phyloP scores from a whole-genome alignment of 2,797 vertebrate genomes.

The Eleutherodactylus coqui region DNA sequence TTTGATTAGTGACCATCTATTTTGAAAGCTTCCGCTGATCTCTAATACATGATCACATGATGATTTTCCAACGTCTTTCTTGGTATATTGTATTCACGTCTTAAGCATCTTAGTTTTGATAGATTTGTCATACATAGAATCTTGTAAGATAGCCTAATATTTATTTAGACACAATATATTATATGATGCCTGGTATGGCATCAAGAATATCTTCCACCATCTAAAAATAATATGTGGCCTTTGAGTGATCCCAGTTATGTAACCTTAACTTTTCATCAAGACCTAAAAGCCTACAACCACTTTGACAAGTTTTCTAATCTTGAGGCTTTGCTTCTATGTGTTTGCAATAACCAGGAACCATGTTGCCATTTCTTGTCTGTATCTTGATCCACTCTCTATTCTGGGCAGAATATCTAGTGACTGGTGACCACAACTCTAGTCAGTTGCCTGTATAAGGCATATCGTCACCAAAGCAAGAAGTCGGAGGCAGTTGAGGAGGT shows the following conservation, averaged over 20 bases:
- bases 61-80: no score
- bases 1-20: no score
- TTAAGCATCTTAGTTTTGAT: neutral
- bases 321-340: neutral
- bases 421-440: no score
- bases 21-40: no score
- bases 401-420: neutral
- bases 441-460: no score
- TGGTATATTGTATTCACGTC: no score
- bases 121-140: neutral
- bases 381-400: neutral
- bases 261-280: neutral
- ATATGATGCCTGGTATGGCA: neutral
- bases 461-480: no score
- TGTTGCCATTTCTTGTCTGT: neutral
- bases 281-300: neutral
- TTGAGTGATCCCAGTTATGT: neutral
- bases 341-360: neutral
- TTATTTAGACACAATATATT: neutral
- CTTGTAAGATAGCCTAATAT: neutral
- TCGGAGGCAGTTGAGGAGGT: no score
- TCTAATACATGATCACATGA: no score
- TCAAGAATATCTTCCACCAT: neutral
- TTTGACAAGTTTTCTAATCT: neutral
- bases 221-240: neutral